Evolutionary conservation across 2,888 invertebrate species (phyloP), one percentile per base, ranked within the genome.

Genomic region (Cordilura impudica): DNA sequence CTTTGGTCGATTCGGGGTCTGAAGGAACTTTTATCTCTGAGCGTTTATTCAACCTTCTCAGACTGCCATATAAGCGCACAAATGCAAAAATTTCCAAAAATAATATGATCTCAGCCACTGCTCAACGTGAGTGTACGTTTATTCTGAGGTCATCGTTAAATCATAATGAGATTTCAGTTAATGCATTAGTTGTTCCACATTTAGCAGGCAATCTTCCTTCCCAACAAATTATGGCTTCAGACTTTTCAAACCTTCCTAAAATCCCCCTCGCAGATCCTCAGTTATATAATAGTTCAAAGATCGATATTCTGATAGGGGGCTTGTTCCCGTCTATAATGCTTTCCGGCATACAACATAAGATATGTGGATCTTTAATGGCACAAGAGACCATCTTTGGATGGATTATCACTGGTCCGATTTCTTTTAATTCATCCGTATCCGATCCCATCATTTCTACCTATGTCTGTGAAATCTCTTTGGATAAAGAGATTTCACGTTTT

Each of bases 301-400:
- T 61, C 2, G 47, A 66, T 10, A 23, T 66, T 8, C 26, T 66
- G 4, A 53, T 54, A 10, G 51, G 66, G 2, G 26, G 43, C 16
- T 10, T 66, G 18, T 31, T 61, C 14, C 61, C 61, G 2, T 16
- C 39, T 4, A 10, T 67, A 10, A 39, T 21, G 19, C 47, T 26
- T n/a, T n/a, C 47, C 0, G 58, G 58, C 1, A 14, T 58, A 0
- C 19, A 21, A 14, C 47, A 21, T 14, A 3, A 35, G 0, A 10
- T 58, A 16, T 58, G 69, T 16, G 54, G 14, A 7, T 47, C 54
- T 8, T 63, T 78, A 14, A 43, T 71, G 31, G 70, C 53, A 8
- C 66, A 74, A 56, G 74, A 74, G 53, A 70, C 73, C 4, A 35
- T 73, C 3, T 78, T 78, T 31, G 73, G 78, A 18, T 78, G 73